Evolutionary conservation across 2,113 vertebrate species (phyloP), one percentile per base, ranked within the genome.

Genomic region (Xenopus laevis): DNA sequence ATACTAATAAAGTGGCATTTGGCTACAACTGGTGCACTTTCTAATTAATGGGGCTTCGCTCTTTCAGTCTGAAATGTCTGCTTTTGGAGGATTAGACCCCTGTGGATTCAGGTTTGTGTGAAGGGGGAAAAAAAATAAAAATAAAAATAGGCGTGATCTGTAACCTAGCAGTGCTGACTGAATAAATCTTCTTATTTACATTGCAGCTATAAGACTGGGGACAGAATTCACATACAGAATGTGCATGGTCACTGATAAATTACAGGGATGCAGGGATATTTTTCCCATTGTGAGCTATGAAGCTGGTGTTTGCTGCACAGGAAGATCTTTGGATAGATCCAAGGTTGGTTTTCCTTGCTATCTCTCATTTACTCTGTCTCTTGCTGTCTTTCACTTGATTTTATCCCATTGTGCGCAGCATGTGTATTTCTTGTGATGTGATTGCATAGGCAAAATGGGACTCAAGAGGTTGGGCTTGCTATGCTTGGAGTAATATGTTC

Each of bases 1-100:
- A 93, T 94, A 89, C 92, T 93, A 92, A 94, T 92, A 90, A 86
- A 86, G 84, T 83, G 86, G 86, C 87, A 89, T 92, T 92, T 94
- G 87, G 85, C 92, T 92, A 87, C 89, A 90, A 89, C 89, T 90
- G 86, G 83, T 88, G 84, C 86, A 86, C 83, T 88, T 91, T 90
- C 91, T 92, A 89, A 92, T 91, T 93, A 91, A 87, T 85, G 84
- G 84, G 88, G 86, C 86, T 90, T 91, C 58, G 59, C 80, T 67
- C 88, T 91, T 92, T 90, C 88, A 91, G 89, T 87, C 90, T 87
- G 82, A 87, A 89, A 91, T 87, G 89, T 83, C 87, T 90, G 87
- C 89, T 89, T 91, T 91, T 86, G 84, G 82, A 89, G 84, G 87
- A 91, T 89, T 86, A 89, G 85, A 85, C 85, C 84, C 85, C 82